phyloP scores from a whole-genome alignment of 1,140 invertebrate species.

The Apolygus lucorum region DNA sequence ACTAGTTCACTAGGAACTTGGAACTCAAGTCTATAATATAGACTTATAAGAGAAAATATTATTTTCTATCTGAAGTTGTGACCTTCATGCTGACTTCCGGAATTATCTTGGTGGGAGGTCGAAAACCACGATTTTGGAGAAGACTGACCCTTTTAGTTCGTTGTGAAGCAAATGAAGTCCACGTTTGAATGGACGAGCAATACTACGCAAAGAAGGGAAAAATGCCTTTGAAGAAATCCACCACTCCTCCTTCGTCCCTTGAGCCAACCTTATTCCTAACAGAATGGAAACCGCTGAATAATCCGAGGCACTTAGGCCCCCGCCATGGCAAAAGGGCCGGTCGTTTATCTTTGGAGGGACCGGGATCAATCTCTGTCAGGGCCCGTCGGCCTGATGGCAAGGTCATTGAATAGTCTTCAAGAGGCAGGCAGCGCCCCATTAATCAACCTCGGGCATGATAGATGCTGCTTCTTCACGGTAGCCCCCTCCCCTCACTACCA shows the following conservation, averaged over 20 bases:
- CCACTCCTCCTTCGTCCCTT: neutral
- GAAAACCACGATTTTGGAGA: too few relatives aligned
- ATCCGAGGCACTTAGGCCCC: conserved; percentile 19
- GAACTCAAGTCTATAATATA: too few relatives aligned
- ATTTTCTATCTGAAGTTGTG: too few relatives aligned
- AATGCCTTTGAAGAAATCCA: conserved; percentile 1
- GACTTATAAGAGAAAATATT: too few relatives aligned
- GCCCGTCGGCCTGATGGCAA: conserved; percentile 15
- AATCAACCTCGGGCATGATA: conserved; percentile 18
- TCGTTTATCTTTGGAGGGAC: conserved; percentile 21
- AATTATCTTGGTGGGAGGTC: too few relatives aligned
- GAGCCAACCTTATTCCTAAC: conserved; percentile 5
- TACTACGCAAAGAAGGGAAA: too few relatives aligned
- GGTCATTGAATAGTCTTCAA: conserved; percentile 24
- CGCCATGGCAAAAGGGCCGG: conserved; percentile 11
- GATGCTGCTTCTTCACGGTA: conserved; percentile 22
- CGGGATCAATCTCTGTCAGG: conserved; percentile 22
- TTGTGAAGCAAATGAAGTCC: neutral
- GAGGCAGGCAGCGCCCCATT: conserved; percentile 12
- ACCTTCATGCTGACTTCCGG: too few relatives aligned
- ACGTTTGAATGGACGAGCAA: conserved; percentile 1
- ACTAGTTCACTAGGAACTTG: too few relatives aligned
- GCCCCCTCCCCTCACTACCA: neutral
- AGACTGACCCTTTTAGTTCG: too few relatives aligned
- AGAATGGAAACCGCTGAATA: conserved; percentile 22